These are phyloP conservation scores for Anableps anableps DNA, from an alignment of 2,797 vertebrate species.

Conservation along the genomic window DNA sequence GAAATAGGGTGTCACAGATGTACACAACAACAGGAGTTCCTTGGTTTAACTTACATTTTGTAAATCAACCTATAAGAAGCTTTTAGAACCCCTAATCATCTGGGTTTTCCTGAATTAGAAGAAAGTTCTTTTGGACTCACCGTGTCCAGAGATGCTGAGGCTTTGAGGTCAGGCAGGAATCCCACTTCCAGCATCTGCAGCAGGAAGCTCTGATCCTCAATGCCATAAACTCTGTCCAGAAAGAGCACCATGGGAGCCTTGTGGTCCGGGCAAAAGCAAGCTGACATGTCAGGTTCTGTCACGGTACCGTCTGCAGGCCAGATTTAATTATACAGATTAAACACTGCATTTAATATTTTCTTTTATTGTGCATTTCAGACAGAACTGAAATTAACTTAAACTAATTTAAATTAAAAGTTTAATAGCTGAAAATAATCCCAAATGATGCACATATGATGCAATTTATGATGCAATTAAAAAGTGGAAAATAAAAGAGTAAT, in stretches of 20 bases:
- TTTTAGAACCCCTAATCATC: background rate
- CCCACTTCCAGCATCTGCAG: constrained; percentile 95
- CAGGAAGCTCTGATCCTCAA: constrained; percentile 95
- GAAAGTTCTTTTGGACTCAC: constrained; percentile 75
- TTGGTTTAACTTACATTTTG: background rate
- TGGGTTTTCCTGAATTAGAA: too few relatives aligned
- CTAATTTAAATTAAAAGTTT: background rate
- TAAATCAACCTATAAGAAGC: background rate
- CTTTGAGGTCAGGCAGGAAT: constrained; percentile 95
- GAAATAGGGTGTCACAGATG: background rate
- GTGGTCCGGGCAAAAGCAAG: constrained; percentile 97
- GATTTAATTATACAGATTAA: background rate
- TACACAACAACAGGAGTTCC: background rate
- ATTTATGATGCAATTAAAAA: background rate
- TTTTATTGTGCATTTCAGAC: background rate
- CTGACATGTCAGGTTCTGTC: constrained; percentile 94
- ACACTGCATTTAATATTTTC: background rate
- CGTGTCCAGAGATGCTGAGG: constrained; percentile 93
- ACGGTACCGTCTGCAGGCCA: constrained; percentile 88
- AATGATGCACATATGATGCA: background rate
- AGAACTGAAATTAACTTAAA: background rate
- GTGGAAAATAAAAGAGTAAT: background rate
- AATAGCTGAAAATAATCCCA: background rate
- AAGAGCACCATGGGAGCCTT: constrained; percentile 99
- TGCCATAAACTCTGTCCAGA: constrained; percentile 96